Evolutionary conservation across 2,797 vertebrate genomes (phyloP).

Genomic region (Saxicola maurus): DNA sequence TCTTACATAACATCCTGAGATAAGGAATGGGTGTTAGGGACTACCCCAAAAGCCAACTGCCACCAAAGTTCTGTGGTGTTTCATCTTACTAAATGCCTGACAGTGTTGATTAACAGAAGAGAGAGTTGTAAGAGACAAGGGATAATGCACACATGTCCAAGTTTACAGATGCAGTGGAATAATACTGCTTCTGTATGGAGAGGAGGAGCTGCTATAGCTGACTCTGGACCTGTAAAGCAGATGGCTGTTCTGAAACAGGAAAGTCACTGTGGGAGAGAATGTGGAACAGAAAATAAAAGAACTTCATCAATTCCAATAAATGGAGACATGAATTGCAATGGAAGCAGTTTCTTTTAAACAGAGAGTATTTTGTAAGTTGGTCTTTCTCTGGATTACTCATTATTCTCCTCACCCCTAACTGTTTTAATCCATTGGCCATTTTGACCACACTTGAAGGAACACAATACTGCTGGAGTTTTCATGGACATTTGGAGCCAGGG

Average conservation of each 20-base stretch:
- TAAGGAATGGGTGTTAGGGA: not conserved
- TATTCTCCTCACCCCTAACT: not conserved
- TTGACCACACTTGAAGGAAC: not conserved
- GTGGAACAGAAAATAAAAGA: not conserved
- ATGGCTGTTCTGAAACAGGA: not conserved
- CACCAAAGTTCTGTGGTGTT: not conserved
- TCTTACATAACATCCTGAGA: not conserved
- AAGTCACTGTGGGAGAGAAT: not conserved
- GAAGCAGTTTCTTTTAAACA: not conserved
- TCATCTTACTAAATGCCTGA: not conserved
- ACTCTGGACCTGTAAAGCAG: not conserved
- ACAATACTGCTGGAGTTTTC: not conserved
- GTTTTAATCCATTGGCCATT: not conserved
- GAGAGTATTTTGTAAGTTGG: not conserved
- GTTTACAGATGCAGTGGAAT: not conserved
- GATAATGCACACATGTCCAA: fast-evolving
- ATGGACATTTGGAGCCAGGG: not conserved
- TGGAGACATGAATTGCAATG: not conserved
- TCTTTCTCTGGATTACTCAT: not conserved
- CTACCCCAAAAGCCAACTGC: not conserved
- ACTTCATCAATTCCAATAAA: not conserved
- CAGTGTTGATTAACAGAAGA: not conserved
- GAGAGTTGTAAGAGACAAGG: not conserved
- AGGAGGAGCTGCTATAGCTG: not conserved
- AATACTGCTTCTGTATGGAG: not conserved